These are phyloP conservation scores for Paraescarpia echinospica DNA, from an alignment of 1,140 invertebrate genomes.

Conservation along the genomic window DNA sequence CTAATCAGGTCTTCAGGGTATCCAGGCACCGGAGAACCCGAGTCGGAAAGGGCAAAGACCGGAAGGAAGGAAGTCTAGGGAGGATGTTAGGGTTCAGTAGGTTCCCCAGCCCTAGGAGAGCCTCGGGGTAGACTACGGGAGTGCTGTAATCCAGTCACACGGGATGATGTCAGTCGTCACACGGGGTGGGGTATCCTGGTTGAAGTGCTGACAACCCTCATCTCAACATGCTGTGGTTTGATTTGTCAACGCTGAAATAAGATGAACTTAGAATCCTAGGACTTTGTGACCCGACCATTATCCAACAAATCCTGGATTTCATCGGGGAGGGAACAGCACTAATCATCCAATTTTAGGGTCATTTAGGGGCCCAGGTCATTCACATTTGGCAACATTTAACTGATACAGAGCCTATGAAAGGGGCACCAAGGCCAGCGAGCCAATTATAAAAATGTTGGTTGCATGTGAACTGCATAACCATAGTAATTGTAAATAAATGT, in stretches of 20 bases:
- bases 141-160: background rate
- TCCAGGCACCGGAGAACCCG: background rate
- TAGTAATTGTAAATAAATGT: too few relatives aligned
- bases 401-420: too few relatives aligned
- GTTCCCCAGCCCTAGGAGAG: background rate
- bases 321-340: too few relatives aligned
- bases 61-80: background rate
- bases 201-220: background rate
- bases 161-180: background rate
- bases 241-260: background rate
- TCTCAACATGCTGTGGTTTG: background rate
- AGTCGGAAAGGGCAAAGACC: too few relatives aligned
- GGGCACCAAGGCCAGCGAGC: too few relatives aligned
- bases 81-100: background rate
- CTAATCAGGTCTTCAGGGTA: background rate
- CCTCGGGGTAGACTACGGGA: background rate
- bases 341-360: too few relatives aligned
- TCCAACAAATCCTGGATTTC: too few relatives aligned
- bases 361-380: too few relatives aligned
- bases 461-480: too few relatives aligned
- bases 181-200: background rate
- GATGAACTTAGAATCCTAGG: background rate
- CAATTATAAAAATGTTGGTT: too few relatives aligned
- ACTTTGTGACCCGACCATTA: background rate
- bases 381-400: too few relatives aligned